Conservation (phyloP, 2,888 invertebrate genomes). For the Teleogryllus oceanicus region DNA sequence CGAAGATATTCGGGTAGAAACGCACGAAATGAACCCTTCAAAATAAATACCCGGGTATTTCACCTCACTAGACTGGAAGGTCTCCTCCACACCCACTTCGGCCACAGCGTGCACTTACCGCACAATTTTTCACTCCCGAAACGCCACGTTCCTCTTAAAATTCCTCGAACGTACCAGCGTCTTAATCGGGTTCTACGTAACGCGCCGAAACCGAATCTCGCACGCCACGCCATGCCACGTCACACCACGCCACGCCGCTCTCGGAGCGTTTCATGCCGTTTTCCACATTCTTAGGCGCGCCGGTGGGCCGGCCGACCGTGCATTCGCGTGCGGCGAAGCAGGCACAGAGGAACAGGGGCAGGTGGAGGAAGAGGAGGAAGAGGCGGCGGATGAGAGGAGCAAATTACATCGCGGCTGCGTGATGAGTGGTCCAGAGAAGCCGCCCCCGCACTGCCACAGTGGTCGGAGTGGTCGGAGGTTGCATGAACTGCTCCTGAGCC, state of each 20-base stretch:
- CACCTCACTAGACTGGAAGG: too few relatives aligned
- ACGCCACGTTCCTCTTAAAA: background rate
- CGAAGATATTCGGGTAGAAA: too few relatives aligned
- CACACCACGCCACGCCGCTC: background rate
- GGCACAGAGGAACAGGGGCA: background rate
- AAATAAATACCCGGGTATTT: too few relatives aligned
- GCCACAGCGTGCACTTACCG: background rate
- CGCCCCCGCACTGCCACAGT: background rate
- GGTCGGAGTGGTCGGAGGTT: too few relatives aligned
- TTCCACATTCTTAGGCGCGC: background rate
- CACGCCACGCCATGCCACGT: background rate
- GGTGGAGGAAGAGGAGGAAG: background rate
- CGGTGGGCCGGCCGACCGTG: background rate
- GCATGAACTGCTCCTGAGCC: too few relatives aligned
- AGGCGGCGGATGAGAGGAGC: background rate
- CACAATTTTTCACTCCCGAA: constrained; percentile 1
- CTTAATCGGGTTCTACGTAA: constrained; percentile 1
- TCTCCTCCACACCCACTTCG: too few relatives aligned
- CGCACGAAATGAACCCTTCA: too few relatives aligned
- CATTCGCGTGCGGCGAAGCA: background rate
- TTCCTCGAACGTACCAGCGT: background rate
- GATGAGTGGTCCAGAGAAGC: background rate
- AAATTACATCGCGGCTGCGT: constrained; percentile 3
- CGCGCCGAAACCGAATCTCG: background rate
- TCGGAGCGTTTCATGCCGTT: background rate